Evolutionary conservation across 2,888 invertebrate species (phyloP), one percentile per base, ranked within the genome.

Genomic region (Dendrolimus houi): DNA sequence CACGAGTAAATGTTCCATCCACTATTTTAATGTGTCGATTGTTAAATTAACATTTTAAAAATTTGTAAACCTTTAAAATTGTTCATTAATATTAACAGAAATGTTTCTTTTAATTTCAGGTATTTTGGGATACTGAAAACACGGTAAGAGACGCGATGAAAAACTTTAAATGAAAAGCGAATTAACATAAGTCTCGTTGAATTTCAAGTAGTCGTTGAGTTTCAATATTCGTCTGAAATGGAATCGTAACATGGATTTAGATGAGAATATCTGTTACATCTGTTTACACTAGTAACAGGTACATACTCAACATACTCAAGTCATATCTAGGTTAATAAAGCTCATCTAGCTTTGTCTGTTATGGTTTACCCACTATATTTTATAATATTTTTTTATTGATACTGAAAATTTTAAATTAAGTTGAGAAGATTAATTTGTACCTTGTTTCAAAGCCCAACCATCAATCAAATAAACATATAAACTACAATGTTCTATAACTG

Each of bases 61-160:
- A 29, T 29, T 0, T 29, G 29, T 29, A 29, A 29, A 29, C 29
- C 29, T 29, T 29, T 29, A 29, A 29, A 29, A 6, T n/a, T 29
- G 29, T 3, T 29, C 29, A 29, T 29, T 29, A 29, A 29, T 29
- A 29, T 6, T 29, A 29, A 29, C 29, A 29, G 29, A 6, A 6
- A 47, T 54, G 60, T 68, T 67, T 56, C 53, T 52, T 62, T 74
- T 74, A 81, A 75, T 89, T 88, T 54, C 88, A 89, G 89, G 89
- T 89, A 89, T 89, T 89, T 87, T 87, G 76, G 75, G 82, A 81
- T 71, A 77, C 58, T 66, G 64, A 60, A 41, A 72, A 68, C 68
- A 67, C 75, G 81, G 86, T 85, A 83, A 85, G 85, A 62, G 69
- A 70, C 63, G 62, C 60, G 64, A 66, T 60, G 59, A 62, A 64